Conservation (phyloP, 2,888 invertebrate species). For the Conops quadrifasciatus region DNA sequence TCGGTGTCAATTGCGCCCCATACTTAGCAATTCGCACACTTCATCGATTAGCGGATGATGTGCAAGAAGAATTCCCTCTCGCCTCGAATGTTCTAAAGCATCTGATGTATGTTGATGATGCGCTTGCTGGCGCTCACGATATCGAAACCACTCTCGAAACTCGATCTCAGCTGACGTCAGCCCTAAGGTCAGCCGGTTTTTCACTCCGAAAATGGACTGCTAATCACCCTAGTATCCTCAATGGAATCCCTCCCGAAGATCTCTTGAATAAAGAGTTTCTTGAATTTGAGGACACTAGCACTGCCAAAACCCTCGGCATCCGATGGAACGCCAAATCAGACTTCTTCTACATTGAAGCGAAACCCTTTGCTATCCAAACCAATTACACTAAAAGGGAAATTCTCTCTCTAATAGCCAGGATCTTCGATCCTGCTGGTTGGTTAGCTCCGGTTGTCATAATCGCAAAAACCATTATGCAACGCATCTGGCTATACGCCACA, state of each 20-base stretch:
- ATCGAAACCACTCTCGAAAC: neutral
- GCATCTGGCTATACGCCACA: slow-evolving; percentile 37
- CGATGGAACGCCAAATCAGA: slow-evolving; percentile 40
- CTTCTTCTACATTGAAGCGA: slow-evolving; percentile 33
- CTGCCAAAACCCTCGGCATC: slow-evolving; percentile 24
- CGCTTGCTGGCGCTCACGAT: slow-evolving; percentile 22
- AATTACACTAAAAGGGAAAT: slow-evolving; percentile 37
- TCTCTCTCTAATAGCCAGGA: slow-evolving; percentile 39
- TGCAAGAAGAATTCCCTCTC: neutral
- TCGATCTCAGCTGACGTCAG: slow-evolving; percentile 8
- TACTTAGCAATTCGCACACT: too few relatives aligned
- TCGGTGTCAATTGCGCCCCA: too few relatives aligned
- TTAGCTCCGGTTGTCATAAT: slow-evolving; percentile 37
- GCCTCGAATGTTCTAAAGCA: too few relatives aligned
- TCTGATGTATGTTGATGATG: slow-evolving; percentile 29
- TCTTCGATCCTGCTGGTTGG: slow-evolving; percentile 42
- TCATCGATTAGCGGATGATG: too few relatives aligned
- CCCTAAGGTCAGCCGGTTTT: slow-evolving; percentile 14
- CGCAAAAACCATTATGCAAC: slow-evolving; percentile 42
- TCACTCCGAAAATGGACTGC: slow-evolving; percentile 20
- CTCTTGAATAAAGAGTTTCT: too few relatives aligned
- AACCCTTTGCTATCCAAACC: neutral
- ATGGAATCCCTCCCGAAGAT: too few relatives aligned
- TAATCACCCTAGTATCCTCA: too few relatives aligned
- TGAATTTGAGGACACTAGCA: slow-evolving; percentile 18